Evolutionary conservation across 1,140 invertebrate species (phyloP), one percentile per base, ranked within the genome.

Genomic region (Brachystomella parvula): DNA sequence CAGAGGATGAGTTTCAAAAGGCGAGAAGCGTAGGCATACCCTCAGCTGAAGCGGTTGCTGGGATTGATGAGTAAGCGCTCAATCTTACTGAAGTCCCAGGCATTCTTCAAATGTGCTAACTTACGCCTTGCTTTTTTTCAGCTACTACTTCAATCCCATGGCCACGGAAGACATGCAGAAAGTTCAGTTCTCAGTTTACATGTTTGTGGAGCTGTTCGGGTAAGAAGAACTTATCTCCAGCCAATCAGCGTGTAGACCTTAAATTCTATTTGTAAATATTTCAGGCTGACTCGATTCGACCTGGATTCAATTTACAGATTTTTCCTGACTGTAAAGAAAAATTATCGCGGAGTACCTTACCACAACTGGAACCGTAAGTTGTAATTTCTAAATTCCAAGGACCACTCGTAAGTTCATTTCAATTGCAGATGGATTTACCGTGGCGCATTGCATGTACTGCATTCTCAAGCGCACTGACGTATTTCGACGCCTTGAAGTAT

Each of bases 371-470:
- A 6, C 3, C 58, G 32, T 60, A 60, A 24, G 53, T 57, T 57
- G 12, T 9, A 57, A 57, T 57, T 24, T 57, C 53, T 9, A 57
- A 57, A 57, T n/a, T 24, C 24, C n/a, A 57, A 57, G 24, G 21
- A 44, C 9, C 9, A 44, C 9, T 44, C 39, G 39, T 9, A 44
- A 44, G 39, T 44, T 44, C n/a, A 28, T 60, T 60, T 30, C 9
- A 60, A 9, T 32, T 30, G 15, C 85, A 21, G 89, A 92, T 75
- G 90, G 88, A 0, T 92, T 90, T 81, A 85, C 87, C 3, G 89
- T 92, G 1, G 89, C 89, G 1, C 89, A 92, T 76, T 83, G 86
- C 15, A 89, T 90, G 83, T 92, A 87, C 74, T 83, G 84, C n/a
- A 85, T 91, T 39, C 80, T 92, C 28, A 89, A 89, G 75, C 79